Base-by-base conservation (phyloP, 2,113 vertebrate genomes). In the Chiloscyllium plagiosum region DNA sequence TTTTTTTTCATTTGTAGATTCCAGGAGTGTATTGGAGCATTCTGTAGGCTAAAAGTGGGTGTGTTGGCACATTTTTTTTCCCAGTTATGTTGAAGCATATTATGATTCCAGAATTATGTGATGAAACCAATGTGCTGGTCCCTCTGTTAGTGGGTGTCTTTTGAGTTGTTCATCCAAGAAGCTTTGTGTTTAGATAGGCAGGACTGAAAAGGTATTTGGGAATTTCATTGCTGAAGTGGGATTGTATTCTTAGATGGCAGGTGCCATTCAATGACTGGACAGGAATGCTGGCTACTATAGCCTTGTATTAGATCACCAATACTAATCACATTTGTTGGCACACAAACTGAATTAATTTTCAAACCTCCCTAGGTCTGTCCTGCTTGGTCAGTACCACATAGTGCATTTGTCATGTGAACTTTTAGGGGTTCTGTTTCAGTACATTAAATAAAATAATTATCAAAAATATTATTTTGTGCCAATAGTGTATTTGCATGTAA, bases 1-100 rank as follows among this genome's bases (percentile, higher is more conserved):
- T 90, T 96, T n/a, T 33, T 96, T 61, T 61, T 12, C 7, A 68
- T 96, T 96, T 96, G 69, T 0, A 95, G 96, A 95, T 96, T 86
- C 22, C 47, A 22, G 3, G 10, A 50, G 15, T 22, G 47, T 50
- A 29, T 61, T 90, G 33, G 87, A 61, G 52, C 87, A 90, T 90
- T 83, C 4, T 61, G 37, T 42, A 7, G 12, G 12, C 29, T 61
- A 26, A 65, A 90, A 56, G 26, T 33, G 12, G 29, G 33, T 65
- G 2, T 10, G 29, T 61, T 90, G 26, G 22, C 26, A 61, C 24
- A 61, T n/a, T 19, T 47, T 29, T 61, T 90, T 89, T 89, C 42
- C 42, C 42, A 0, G 4, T 61, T 61, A 50, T 26, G 4, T 61
- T 89, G 33, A 33, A 92, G 66, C 33, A 66, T 37, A 65, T 92